Conservation (phyloP, 1,140 invertebrate genomes). For the Pseudoatta argentina region DNA sequence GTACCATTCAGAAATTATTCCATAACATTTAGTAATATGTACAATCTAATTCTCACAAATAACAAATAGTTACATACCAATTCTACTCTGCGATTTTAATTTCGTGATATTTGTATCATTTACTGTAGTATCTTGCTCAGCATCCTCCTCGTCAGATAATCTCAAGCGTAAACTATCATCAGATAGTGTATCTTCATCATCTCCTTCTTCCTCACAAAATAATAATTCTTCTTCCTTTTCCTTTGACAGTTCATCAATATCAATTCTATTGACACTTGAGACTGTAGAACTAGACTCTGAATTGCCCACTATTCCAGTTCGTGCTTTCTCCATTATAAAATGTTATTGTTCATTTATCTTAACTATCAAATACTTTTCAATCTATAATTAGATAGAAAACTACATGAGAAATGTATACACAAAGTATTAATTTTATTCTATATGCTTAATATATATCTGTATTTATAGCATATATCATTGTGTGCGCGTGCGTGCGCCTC, state of each 20-base stretch:
- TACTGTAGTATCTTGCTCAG: conserved; percentile 51
- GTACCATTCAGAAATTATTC: not conserved
- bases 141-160: conserved; percentile 83
- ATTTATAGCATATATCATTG: not conserved
- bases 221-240: conserved; percentile 79
- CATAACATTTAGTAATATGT: not conserved
- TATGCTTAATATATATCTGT: not conserved
- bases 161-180: conserved; percentile 83
- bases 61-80: conserved; percentile 56
- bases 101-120: conserved; percentile 8
- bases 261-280: conserved; percentile 63
- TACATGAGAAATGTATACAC: not conserved
- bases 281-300: conserved; percentile 73
- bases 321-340: conserved; percentile 80
- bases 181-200: conserved; percentile 82
- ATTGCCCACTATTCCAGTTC: conserved; percentile 74
- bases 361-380: conserved; percentile 65
- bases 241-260: conserved; percentile 75
- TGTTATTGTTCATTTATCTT: conserved; percentile 72
- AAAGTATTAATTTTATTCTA: not conserved
- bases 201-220: conserved; percentile 78
- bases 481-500: too few species aligned
- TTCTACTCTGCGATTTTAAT: conserved; percentile 23
- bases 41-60: not conserved
- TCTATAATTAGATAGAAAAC: conserved; percentile 73